Evolutionary conservation across 2,797 vertebrate species (phyloP).

Genomic region (Chaetodon trifasciatus): DNA sequence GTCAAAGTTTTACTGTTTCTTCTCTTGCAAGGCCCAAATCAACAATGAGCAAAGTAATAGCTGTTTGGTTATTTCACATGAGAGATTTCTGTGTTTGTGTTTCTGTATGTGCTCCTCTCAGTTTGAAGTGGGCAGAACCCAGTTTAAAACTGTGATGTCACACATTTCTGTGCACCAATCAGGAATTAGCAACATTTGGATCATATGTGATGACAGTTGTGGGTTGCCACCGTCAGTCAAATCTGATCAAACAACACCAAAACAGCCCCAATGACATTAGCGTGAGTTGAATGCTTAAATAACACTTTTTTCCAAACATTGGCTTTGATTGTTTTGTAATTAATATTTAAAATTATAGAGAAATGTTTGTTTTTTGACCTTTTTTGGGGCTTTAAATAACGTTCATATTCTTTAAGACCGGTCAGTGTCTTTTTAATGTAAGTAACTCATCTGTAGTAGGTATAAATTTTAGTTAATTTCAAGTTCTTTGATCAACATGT

Average conservation of each 20-base stretch:
- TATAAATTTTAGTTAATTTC: conserved; percentile 19
- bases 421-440: neutral
- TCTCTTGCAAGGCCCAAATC: too few species aligned
- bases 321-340: neutral
- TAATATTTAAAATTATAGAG: neutral
- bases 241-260: too few species aligned
- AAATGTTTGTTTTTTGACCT: neutral
- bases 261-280: too few species aligned
- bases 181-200: neutral
- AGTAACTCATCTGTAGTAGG: neutral
- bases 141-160: neutral
- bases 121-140: neutral
- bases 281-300: too few species aligned
- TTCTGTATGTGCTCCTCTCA: neutral
- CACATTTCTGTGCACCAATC: neutral
- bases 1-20: too few species aligned
- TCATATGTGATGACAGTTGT: neutral
- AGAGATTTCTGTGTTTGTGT: neutral
- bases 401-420: too few species aligned
- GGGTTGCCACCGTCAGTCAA: too few species aligned
- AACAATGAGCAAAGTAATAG: too few species aligned
- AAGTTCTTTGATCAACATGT: neutral
- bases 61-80: neutral
- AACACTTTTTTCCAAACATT: too few species aligned
- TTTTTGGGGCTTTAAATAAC: neutral